These are phyloP conservation scores for Toxotes lorentzi DNA, from an alignment of 2,797 vertebrate species.

Conservation along the genomic window DNA sequence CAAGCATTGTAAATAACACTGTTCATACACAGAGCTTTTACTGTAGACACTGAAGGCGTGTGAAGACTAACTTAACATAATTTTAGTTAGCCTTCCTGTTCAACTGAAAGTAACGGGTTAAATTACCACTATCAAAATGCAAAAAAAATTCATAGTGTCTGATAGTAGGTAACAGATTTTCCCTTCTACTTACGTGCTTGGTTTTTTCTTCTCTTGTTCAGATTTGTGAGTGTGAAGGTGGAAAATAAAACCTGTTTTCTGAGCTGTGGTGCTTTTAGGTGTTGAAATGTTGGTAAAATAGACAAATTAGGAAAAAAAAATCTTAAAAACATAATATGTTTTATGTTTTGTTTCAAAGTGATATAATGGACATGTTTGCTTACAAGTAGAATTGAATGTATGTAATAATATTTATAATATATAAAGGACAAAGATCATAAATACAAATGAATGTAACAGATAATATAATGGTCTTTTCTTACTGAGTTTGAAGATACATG, in stretches of 20 bases:
- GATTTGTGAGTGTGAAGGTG: slow-evolving; percentile 5
- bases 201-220: slow-evolving; percentile 3
- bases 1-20: neutral
- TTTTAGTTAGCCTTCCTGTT: neutral
- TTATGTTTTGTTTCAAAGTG: neutral
- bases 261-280: neutral
- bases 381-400: neutral
- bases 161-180: slow-evolving; percentile 3
- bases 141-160: neutral
- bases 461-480: neutral
- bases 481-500: neutral
- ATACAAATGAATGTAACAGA: neutral
- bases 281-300: neutral
- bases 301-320: neutral
- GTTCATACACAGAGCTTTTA: neutral
- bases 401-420: too few relatives aligned
- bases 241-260: slow-evolving; percentile 5
- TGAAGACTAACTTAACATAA: neutral
- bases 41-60: neutral
- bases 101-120: slow-evolving; percentile 5
- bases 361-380: neutral
- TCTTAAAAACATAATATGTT: neutral
- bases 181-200: neutral
- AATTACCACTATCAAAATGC: neutral
- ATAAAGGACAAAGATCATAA: neutral